phyloP scores from a whole-genome alignment of 1,140 invertebrate species.

The Propsilocerus akamusi region DNA sequence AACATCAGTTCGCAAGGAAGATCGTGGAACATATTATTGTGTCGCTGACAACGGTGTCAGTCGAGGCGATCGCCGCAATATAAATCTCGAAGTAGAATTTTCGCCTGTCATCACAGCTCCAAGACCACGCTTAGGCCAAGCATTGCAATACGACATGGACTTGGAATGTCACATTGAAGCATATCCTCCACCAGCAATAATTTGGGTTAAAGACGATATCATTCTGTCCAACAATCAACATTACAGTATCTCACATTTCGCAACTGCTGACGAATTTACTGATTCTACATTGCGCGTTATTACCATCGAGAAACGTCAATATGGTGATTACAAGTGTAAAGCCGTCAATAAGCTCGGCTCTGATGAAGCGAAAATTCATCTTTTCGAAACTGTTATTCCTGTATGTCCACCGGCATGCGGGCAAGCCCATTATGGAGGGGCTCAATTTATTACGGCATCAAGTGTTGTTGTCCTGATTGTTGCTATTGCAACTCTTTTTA shows the following conservation, averaged over 20 bases:
- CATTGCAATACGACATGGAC: constrained; percentile 82
- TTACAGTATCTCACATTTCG: constrained; percentile 74
- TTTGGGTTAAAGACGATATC: constrained; percentile 68
- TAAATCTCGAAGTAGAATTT: constrained; percentile 79
- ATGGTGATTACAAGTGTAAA: constrained; percentile 68
- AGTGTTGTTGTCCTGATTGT: background rate
- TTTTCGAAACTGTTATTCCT: constrained; percentile 78
- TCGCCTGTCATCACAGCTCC: constrained; percentile 69
- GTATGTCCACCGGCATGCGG: constrained; percentile 85
- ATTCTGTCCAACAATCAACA: constrained; percentile 75
- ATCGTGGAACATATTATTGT: constrained; percentile 83
- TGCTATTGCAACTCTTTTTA: background rate
- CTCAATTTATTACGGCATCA: constrained; percentile 16
- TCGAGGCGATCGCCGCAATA: constrained; percentile 62
- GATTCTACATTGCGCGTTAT: constrained; percentile 76
- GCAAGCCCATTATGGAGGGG: constrained; percentile 40
- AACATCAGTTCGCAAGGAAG: constrained; percentile 58
- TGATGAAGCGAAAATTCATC: constrained; percentile 52
- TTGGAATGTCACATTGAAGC: constrained; percentile 82
- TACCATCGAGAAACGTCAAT: constrained; percentile 80
- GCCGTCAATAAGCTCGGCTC: constrained; percentile 76
- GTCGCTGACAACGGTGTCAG: constrained; percentile 84
- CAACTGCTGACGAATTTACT: constrained; percentile 74
- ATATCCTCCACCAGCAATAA: constrained; percentile 73
- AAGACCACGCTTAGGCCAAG: constrained; percentile 60